These are phyloP conservation scores for Kryphioiulus occultus DNA, from an alignment of 2,888 invertebrate genomes.

Conservation along the genomic window DNA sequence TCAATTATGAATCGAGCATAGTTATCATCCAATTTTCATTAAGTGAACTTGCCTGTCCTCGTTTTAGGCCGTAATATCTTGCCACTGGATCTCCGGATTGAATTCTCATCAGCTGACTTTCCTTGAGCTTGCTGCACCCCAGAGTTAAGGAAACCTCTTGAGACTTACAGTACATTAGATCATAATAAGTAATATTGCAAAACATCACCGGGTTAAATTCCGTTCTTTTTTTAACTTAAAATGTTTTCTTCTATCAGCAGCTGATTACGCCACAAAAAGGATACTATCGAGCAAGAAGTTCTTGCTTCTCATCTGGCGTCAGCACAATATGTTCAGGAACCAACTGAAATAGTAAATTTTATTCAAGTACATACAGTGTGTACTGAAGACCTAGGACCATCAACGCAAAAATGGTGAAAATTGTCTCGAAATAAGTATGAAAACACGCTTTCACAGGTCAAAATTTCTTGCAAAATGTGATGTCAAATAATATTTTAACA, in stretches of 20 bases:
- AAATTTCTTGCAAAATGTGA: no score
- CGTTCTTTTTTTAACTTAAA: background rate
- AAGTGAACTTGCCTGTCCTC: constrained; percentile 80
- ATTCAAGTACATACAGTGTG: background rate
- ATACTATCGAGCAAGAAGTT: constrained; percentile 92
- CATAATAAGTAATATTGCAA: no score
- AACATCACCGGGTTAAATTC: no score
- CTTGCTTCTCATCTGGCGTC: constrained; percentile 97
- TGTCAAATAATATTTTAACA: no score
- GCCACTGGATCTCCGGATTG: constrained; percentile 99
- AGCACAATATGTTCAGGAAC: constrained; percentile 99
- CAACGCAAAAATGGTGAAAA: no score
- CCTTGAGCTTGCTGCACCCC: constrained; percentile 81
- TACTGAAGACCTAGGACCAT: background rate
- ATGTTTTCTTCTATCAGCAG: background rate
- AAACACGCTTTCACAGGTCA: no score
- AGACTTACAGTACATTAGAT: background rate
- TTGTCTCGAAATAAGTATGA: no score
- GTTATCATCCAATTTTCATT: background rate
- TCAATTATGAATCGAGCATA: background rate
- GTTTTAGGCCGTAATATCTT: constrained; percentile 95
- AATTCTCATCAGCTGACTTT: constrained; percentile 98
- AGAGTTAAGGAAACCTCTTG: background rate
- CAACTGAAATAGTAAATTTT: constrained; percentile 65
- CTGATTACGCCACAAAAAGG: constrained; percentile 63